Percentiles rank a stretch among this genome's conserved stretches.
Evolutionary conservation across 2,113 vertebrate species (phyloP).

Genomic region (Varanus salvator): DNA sequence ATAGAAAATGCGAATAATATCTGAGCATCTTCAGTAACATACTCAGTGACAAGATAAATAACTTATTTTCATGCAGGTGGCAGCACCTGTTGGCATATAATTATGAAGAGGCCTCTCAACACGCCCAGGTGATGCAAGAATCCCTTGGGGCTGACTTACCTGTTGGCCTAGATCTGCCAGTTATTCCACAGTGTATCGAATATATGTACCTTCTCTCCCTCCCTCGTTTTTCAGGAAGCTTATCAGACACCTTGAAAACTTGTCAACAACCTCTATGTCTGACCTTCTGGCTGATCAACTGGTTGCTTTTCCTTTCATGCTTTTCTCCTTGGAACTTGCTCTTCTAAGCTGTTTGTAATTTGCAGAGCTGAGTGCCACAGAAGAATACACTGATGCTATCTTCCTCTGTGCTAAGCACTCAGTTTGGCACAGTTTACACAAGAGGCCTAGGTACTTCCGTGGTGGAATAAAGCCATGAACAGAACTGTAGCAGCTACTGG

Average conservation of each 20-base stretch:
- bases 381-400: background rate
- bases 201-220: background rate
- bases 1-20: background rate
- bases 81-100: background rate
- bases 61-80: background rate
- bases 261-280: background rate
- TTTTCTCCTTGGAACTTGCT: too few relatives aligned
- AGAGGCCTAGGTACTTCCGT: background rate
- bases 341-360: background rate
- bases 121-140: slow-evolving; percentile 9
- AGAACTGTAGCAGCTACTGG: too few relatives aligned
- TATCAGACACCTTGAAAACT: background rate
- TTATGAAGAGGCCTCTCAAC: slow-evolving; percentile 4
- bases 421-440: background rate
- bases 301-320: background rate
- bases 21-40: background rate
- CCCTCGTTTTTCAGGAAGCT: background rate
- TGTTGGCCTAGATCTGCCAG: slow-evolving; percentile 23
- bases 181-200: background rate
- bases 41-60: background rate
- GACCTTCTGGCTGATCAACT: background rate
- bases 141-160: slow-evolving; percentile 10
- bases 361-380: background rate
- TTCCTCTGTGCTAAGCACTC: background rate
- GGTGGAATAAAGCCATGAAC: background rate